These are phyloP conservation scores for Lasiurus cinereus DNA, from an alignment of 2,113 vertebrate genomes.

Conservation along the genomic window DNA sequence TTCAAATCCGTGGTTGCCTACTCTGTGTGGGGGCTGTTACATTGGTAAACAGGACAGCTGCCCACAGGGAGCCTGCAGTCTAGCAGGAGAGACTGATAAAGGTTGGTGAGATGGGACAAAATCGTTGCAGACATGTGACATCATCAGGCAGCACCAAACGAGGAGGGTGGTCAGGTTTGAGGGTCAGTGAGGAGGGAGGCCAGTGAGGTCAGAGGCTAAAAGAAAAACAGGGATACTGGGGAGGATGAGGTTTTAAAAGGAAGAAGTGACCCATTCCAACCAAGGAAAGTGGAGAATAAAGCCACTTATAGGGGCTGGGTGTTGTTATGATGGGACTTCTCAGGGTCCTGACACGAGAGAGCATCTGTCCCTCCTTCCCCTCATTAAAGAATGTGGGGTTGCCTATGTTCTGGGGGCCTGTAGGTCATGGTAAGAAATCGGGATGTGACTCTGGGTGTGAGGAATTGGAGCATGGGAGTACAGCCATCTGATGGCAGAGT, in stretches of 20 bases:
- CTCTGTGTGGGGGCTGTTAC: rapidly evolving
- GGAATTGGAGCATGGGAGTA: not conserved
- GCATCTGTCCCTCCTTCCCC: not conserved
- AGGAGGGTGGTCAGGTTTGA: not conserved
- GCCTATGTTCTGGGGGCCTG: not conserved
- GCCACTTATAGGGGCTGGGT: not conserved
- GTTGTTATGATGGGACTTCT: not conserved
- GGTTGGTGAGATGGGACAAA: not conserved
- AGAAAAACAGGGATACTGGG: not conserved
- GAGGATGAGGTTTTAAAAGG: not conserved
- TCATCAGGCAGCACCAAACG: too few relatives aligned
- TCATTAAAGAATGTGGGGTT: not conserved
- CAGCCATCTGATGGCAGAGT: not conserved
- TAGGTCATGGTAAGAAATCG: rapidly evolving
- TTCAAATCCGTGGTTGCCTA: not conserved
- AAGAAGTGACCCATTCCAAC: not conserved
- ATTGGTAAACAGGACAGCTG: not conserved
- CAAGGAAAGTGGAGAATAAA: not conserved
- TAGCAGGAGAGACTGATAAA: not conserved
- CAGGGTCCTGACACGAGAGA: rapidly evolving
- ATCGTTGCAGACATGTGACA: rapidly evolving
- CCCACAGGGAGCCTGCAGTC: rapidly evolving
- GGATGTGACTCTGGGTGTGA: not conserved
- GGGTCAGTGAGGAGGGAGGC: not conserved
- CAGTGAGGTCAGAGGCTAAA: not conserved